Base-by-base conservation (phyloP, 2,113 vertebrate genomes). In the Siphamia tubifer region DNA sequence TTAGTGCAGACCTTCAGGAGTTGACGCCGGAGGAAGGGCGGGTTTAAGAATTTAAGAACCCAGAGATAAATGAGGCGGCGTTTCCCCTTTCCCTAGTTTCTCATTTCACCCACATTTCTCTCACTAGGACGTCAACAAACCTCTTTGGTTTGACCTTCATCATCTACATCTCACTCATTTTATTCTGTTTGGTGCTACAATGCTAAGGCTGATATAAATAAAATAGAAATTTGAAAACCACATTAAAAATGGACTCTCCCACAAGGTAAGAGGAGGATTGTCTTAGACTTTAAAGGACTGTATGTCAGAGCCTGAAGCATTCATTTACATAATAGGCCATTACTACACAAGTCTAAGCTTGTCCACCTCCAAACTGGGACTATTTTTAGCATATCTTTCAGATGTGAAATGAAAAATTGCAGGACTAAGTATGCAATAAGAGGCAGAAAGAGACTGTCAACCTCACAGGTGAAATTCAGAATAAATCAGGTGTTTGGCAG, bases 321-420 rank as follows among this genome's bases (percentile, higher is more conserved):
- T 58, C 15, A 65, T 60, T 70, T 65, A 38, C 36, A 63, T 45
- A 34, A 57, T 53, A 40, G 23, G 55, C 49, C 42, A 39, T 8
- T 25, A 12, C 27, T 38, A 19, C 9, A 51, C 36, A 32, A 8
- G n/a, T 27, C 1, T 16, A 44, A 30, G 32, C 8, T n/a, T 43
- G 19, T 17, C 20, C 24, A 13, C 4, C 5, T 11, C 3, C 38
- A 13, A 58, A 11, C 34, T 61, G 10, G 4, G 28, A 7, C 42
- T 27, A 17, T 38, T 54, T 3, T 13, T 11, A 31, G n/a, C 9
- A 25, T 24, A 35, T 45, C 35, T 24, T 58, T 34, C 10, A 25
- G 23, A 24, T 5, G 17, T 31, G 9, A 30, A 31, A 13, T 20
- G 15, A 19, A 48, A 25, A 39, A 32, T 10, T 16, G 12, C 3